Conservation (phyloP, 2,113 vertebrate genomes). For the Fregetta grallaria region DNA sequence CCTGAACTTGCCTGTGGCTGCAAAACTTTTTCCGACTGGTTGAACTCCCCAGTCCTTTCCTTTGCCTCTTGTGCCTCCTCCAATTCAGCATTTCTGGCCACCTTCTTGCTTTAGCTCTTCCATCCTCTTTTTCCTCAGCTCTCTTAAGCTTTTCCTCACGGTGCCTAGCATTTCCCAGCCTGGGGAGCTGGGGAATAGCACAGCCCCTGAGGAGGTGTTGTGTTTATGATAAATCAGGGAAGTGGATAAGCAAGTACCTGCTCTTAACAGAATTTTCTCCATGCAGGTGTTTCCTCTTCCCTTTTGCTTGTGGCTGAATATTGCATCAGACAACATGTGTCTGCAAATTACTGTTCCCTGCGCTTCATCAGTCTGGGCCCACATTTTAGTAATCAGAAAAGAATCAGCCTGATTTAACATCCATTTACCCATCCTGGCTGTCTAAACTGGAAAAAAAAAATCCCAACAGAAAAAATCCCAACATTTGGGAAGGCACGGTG, state of each 20-base stretch:
- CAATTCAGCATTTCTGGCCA: background rate
- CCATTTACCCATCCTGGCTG: background rate
- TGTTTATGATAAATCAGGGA: background rate
- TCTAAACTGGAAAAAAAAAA: background rate
- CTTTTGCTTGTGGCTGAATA: background rate
- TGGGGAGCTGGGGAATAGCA: background rate
- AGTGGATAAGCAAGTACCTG: background rate
- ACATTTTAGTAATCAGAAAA: background rate
- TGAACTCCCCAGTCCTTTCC: background rate
- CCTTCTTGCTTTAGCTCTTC: background rate
- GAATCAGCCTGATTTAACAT: background rate
- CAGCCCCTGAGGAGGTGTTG: background rate
- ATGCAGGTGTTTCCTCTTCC: background rate
- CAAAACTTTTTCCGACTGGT: background rate
- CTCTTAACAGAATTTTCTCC: background rate
- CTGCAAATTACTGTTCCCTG: background rate
- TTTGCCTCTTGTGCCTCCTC: background rate
- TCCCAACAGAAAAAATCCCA: background rate
- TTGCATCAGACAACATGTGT: background rate
- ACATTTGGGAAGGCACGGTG: background rate
- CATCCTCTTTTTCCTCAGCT: background rate
- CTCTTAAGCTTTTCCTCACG: background rate
- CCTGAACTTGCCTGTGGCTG: background rate
- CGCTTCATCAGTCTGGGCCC: background rate
- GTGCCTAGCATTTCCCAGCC: background rate